A percentile compares a stretch with the other conserved stretches of the same genome.
These are phyloP conservation scores for Brenthis daphne DNA, from an alignment of 2,888 invertebrate species.

Conservation along the genomic window DNA sequence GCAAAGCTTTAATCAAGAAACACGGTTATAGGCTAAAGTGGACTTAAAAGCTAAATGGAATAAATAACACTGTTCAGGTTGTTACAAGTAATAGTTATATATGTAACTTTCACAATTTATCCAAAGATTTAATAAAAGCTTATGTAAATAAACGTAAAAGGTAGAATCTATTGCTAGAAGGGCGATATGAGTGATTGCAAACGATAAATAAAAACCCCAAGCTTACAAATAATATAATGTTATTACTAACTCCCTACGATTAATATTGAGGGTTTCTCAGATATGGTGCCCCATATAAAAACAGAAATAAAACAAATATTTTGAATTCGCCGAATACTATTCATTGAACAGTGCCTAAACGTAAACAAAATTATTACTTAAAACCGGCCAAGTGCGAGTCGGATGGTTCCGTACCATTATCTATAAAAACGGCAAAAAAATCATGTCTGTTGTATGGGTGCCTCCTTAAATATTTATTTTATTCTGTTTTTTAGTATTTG, in stretches of 20 bases:
- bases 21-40: too few species aligned
- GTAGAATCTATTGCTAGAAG: slow-evolving; percentile 21
- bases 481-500: too few species aligned
- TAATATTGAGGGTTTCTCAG: slow-evolving; percentile 44
- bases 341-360: slow-evolving; percentile 34
- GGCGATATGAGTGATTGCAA: slow-evolving; percentile 40
- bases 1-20: too few species aligned
- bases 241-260: slow-evolving; percentile 45
- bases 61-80: not conserved
- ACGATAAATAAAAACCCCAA: slow-evolving; percentile 44
- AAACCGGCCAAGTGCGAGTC: not conserved
- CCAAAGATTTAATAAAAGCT: not conserved
- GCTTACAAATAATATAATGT: slow-evolving; percentile 45
- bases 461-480: too few species aligned
- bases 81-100: not conserved
- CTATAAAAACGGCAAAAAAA: too few species aligned
- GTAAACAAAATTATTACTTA: not conserved
- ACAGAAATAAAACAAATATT: slow-evolving; percentile 57
- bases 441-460: too few species aligned
- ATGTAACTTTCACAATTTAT: not conserved
- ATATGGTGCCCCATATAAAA: slow-evolving; percentile 50
- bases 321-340: slow-evolving; percentile 49
- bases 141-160: not conserved
- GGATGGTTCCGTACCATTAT: too few species aligned
- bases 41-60: not conserved